Evolutionary conservation across 2,797 vertebrate genomes (phyloP).

Genomic region (Agapornis canus): DNA sequence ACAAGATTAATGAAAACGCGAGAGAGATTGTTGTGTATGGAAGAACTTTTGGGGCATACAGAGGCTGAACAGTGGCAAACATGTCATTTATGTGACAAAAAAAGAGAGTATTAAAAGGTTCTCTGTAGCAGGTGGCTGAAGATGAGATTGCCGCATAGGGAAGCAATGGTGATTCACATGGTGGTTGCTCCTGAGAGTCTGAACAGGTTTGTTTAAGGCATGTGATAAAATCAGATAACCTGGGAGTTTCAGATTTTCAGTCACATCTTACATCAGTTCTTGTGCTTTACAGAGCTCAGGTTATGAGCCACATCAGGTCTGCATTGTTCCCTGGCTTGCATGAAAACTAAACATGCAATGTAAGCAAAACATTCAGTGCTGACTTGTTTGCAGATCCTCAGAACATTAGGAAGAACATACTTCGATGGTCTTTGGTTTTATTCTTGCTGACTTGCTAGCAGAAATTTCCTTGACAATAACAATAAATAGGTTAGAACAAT

Average conservation of each 20-base stretch:
- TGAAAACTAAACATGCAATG: not conserved
- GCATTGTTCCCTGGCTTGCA: not conserved
- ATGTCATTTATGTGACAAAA: not conserved
- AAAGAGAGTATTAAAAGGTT: not conserved
- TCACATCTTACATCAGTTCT: not conserved
- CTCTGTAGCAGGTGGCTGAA: not conserved
- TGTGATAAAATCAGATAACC: not conserved
- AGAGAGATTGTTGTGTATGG: not conserved
- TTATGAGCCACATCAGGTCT: not conserved
- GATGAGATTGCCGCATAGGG: not conserved
- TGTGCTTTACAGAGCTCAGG: not conserved
- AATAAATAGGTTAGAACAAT: not conserved
- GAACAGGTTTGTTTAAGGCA: not conserved
- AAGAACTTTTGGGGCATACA: not conserved
- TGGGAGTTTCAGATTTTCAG: not conserved
- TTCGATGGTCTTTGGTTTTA: not conserved
- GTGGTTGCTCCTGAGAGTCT: not conserved
- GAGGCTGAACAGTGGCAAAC: not conserved
- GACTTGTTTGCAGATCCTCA: not conserved
- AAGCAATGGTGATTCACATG: not conserved
- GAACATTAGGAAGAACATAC: not conserved
- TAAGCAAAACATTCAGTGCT: not conserved
- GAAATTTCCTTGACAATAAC: not conserved
- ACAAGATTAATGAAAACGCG: not conserved
- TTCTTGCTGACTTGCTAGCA: not conserved